Conservation (phyloP, 2,888 invertebrate genomes). For the Patella caerulea region DNA sequence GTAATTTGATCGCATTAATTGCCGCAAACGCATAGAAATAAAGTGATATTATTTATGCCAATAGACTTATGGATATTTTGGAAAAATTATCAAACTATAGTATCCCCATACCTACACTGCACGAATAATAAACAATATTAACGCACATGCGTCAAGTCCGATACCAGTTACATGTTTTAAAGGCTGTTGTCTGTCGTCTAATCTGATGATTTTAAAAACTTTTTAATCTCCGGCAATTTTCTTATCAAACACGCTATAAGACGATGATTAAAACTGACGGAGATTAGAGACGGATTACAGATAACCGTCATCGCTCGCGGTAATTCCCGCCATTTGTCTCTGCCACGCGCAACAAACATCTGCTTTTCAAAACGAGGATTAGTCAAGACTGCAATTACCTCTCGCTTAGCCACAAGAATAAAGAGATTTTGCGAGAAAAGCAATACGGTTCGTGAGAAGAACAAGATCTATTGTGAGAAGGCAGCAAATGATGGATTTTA, state of each 20-base stretch:
- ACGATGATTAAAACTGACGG: conserved; percentile 2
- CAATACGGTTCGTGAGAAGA: conserved; percentile 11
- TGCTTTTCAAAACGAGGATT: conserved; percentile 11
- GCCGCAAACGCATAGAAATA: too few species aligned
- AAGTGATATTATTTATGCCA: too few species aligned
- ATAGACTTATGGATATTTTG: too few species aligned
- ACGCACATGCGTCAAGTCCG: too few species aligned
- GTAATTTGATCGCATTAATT: too few species aligned
- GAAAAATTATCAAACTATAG: too few species aligned
- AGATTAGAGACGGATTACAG: conserved; percentile 3
- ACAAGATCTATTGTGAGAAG: conserved; percentile 5
- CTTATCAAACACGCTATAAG: conserved; percentile 7
- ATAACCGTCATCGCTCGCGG: neutral
- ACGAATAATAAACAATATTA: too few species aligned
- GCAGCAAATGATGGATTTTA: neutral
- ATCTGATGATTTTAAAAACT: neutral
- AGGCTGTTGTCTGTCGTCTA: neutral
- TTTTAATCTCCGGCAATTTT: neutral
- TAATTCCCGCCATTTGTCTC: conserved; percentile 1
- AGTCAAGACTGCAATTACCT: neutral
- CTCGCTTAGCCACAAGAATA: neutral
- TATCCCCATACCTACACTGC: too few species aligned
- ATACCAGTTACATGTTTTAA: neutral
- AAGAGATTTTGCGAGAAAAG: conserved; percentile 10
- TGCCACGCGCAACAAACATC: conserved; percentile 13